These are phyloP conservation scores for Pandion haliaetus DNA, from an alignment of 2,113 vertebrate species.

Conservation along the genomic window DNA sequence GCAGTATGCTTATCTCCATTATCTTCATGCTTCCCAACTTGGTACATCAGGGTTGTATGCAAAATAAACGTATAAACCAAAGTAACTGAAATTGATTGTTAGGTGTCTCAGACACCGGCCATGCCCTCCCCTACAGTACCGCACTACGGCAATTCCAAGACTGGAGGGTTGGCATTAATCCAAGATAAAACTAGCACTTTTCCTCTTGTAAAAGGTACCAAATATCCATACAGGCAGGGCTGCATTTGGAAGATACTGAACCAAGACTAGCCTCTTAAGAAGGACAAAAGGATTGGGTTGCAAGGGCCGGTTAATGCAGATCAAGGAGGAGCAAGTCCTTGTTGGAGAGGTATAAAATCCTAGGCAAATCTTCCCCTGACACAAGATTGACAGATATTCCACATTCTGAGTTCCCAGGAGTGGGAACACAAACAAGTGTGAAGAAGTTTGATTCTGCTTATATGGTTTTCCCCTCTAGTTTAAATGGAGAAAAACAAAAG, in stretches of 20 bases:
- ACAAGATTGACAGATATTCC: background rate
- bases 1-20: background rate
- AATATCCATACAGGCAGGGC: background rate
- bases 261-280: background rate
- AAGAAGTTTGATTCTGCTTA: background rate
- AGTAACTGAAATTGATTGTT: background rate
- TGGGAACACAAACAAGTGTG: background rate
- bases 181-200: background rate
- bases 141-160: background rate
- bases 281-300: background rate
- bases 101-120: background rate
- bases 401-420: background rate
- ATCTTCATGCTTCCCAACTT: background rate
- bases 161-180: background rate
- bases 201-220: background rate
- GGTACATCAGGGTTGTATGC: background rate
- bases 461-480: constrained; percentile 27
- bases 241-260: background rate
- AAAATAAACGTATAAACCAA: background rate
- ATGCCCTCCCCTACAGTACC: background rate
- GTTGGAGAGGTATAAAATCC: background rate
- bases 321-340: background rate
- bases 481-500: constrained; percentile 63
- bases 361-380: background rate
- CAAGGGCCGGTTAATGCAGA: background rate